Conservation (phyloP, 2,113 vertebrate species). For the Calidris pugnax region DNA sequence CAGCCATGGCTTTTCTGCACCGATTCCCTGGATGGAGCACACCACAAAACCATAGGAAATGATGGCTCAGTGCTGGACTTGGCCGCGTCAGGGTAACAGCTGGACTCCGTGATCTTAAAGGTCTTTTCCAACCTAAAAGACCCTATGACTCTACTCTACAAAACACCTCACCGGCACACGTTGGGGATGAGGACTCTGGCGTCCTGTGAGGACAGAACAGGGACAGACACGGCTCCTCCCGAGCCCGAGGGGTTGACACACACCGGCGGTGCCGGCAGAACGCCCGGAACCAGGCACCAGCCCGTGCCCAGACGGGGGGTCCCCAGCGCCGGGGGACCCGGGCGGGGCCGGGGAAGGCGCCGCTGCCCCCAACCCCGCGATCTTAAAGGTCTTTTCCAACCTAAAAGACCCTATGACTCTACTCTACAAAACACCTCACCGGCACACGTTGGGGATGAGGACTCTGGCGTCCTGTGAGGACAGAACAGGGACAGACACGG, state of each 20-base stretch:
- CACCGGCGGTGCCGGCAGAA: neutral
- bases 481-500: fast-evolving
- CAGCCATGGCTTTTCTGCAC: fast-evolving
- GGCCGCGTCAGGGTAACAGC: neutral
- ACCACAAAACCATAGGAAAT: fast-evolving
- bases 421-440: neutral
- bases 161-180: neutral
- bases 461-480: neutral
- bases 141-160: too few species aligned
- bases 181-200: fast-evolving
- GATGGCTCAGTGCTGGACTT: neutral
- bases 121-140: neutral
- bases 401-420: neutral
- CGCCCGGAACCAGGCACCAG: neutral
- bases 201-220: fast-evolving
- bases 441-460: fast-evolving
- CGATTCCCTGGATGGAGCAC: fast-evolving
- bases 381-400: neutral
- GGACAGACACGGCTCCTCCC: too few species aligned
- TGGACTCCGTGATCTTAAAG: neutral
- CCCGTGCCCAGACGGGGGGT: neutral
- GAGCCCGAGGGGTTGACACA: neutral
- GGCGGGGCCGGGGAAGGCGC: neutral
- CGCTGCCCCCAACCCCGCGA: fast-evolving
- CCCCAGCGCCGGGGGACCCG: neutral